Evolutionary conservation across 1,140 invertebrate genomes (phyloP), one percentile per base, ranked within the genome.

Genomic region (Drosophila serrata): DNA sequence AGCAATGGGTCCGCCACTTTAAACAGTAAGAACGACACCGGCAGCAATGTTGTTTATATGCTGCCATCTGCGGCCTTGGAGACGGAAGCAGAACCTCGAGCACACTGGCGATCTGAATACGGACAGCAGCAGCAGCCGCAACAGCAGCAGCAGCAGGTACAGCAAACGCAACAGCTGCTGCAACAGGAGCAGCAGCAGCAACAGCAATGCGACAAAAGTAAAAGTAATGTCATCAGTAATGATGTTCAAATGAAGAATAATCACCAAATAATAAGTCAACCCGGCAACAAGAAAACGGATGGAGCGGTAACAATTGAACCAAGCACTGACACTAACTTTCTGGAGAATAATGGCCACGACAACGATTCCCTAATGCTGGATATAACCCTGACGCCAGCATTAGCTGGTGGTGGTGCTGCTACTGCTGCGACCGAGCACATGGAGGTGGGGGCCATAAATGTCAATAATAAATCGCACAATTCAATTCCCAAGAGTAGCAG

Each of bases 101-200:
- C 65, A 35, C 58, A 75, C 45, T 88, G 82, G 84, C 73, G 69
- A 27, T 55, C 75, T 27, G 77, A 84, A 58, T 91, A 88, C 65
- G 51, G 68, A 9, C 77, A 78, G 7, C 75, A 86, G 33, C 73
- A 80, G 33, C 75, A 78, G 22, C 61, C 75, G 33, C 49, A 69
- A 37, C 43, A 45, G 40, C 62, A 69, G 12, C 33, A 53, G 31
- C 42, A 45, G 19, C 43, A 15, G 22, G 2, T 24, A 48, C 45
- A 49, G 24, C 45, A 46, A n/a, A 46, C 24, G 33, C 73, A 80
- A 24, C 75, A 81, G 17, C 53, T 75, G 45, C 42, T 69, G 19
- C 60, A 48, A 42, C 46, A 17, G 19, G 55, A 76, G 37, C 63
- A 72, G n/a, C 67, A 76, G 31, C 59, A 65, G 24, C 55, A 75